A percentile compares a stretch with the other conserved stretches of the same genome.
Conservation (phyloP, 2,113 vertebrate genomes). For the Actinemys pallida region DNA sequence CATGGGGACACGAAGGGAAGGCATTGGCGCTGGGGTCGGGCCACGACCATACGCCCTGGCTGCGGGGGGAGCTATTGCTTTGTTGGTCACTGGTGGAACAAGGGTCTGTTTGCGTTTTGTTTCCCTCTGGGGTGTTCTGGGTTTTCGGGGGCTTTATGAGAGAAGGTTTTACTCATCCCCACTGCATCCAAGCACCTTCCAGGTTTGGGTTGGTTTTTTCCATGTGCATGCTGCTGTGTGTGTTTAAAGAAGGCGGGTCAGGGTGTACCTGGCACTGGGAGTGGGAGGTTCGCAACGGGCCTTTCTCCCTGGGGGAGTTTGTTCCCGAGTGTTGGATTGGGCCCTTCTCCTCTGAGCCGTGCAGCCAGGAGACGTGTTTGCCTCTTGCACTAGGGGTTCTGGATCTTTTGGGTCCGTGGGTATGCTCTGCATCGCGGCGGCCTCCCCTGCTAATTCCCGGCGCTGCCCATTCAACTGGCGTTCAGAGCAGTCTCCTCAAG, state of each 20-base stretch:
- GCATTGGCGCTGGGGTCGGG: not conserved
- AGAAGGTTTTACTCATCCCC: not conserved
- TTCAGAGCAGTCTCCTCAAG: conserved; percentile 72
- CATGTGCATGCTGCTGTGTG: no score
- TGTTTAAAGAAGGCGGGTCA: no score
- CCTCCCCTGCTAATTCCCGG: not conserved
- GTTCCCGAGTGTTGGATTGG: not conserved
- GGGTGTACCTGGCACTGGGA: no score
- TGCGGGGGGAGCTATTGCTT: not conserved
- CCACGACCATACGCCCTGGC: not conserved
- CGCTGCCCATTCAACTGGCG: not conserved
- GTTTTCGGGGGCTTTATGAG: not conserved
- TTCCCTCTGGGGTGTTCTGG: not conserved
- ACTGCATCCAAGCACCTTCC: not conserved
- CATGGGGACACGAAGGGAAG: not conserved
- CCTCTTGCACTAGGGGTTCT: not conserved
- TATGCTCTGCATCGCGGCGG: rapidly evolving
- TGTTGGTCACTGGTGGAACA: rapidly evolving
- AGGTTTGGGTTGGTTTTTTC: no score
- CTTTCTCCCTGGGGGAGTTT: not conserved
- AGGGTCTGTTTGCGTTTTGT: rapidly evolving
- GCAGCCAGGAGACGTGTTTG: not conserved
- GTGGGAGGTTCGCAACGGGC: no score
- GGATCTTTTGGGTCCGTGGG: not conserved
- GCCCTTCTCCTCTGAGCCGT: not conserved